Evolutionary conservation across 2,113 vertebrate genomes (phyloP), one percentile per base, ranked within the genome.

Genomic region (Phocoena phocoena): DNA sequence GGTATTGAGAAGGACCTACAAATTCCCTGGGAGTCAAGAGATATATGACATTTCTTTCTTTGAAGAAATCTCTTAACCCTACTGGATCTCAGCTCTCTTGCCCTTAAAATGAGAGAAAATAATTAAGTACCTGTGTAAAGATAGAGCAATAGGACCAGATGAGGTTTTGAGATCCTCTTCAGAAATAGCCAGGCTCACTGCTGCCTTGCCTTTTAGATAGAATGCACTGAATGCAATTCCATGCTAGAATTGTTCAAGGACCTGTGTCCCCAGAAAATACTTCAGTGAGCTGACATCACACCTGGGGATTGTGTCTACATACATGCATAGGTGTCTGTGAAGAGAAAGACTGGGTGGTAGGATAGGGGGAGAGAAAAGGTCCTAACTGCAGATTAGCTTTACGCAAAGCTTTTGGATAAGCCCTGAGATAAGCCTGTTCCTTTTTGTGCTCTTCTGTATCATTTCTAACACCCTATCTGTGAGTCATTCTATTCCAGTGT

Each of bases 401-500:
- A 94, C 76, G 3, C 1, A 92, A 73, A 93, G 8, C 9, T 90
- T 31, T 50, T 95, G 76, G 88, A 86, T 88, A 87, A 91, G 26
- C 28, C 33, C 50, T 89, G 44, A 83, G 21, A 93, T 7, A 88
- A 84, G 53, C 38, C 65, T 90, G 31, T 85, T 95, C 20, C 2
- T 95, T 96, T 95, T 84, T 63, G 21, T 87, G 25, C 89, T 81
- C 5, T 63, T 62, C n/a, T n/a, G 7, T 95, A 68, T 87, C 62
- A 28, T 92, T 97, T 96, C 96, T 86, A 38, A 96, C 95, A 95
- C 17, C 23, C 44, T 95, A 74, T 65, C 26, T 36, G n/a, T 96
- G 97, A 98, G 90, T 98, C 97, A 96, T 74, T 96, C 80, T 71
- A 71, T 91, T 95, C 53, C 41, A 90, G 41, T 79, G 47, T 92